Percentiles rank a stretch among this genome's conserved stretches.
These are phyloP conservation scores for Drosophila nigrodunni DNA, from an alignment of 1,140 invertebrate genomes.

Conservation along the genomic window DNA sequence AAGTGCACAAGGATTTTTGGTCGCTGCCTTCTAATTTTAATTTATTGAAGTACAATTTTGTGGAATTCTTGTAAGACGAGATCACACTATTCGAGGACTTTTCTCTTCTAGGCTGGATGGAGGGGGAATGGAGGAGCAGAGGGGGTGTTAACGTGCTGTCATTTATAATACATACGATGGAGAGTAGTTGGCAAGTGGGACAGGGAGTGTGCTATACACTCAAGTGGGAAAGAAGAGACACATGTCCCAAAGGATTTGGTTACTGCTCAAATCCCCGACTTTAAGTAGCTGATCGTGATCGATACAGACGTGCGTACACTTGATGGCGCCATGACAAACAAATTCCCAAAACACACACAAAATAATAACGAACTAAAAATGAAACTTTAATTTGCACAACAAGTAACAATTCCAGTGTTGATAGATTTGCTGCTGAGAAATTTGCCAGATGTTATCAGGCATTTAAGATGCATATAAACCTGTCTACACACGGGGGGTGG, in stretches of 20 bases:
- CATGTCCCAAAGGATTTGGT: conserved; percentile 9
- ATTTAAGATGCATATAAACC: conserved; percentile 13
- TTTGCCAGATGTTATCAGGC: conserved; percentile 56
- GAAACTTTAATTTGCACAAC: conserved; percentile 25
- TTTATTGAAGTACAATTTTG: conserved; percentile 41
- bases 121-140: no score
- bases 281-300: conserved; percentile 32
- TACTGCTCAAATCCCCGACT: conserved; percentile 15
- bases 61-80: conserved; percentile 78
- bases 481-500: not conserved
- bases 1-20: conserved; percentile 20
- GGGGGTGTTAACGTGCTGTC: conserved; percentile 78
- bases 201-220: conserved; percentile 8
- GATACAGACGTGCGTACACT: conserved; percentile 47
- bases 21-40: conserved; percentile 62
- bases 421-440: conserved; percentile 50
- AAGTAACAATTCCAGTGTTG: conserved; percentile 9
- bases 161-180: conserved; percentile 67
- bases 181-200: not conserved
- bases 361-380: conserved; percentile 3
- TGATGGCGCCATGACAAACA: conserved; percentile 62
- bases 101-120: not conserved
- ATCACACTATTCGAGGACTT: conserved; percentile 41
- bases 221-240: not conserved
- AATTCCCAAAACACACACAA: not conserved